Evolutionary conservation across 2,113 vertebrate genomes (phyloP).

Genomic region (Nanorana parkeri): DNA sequence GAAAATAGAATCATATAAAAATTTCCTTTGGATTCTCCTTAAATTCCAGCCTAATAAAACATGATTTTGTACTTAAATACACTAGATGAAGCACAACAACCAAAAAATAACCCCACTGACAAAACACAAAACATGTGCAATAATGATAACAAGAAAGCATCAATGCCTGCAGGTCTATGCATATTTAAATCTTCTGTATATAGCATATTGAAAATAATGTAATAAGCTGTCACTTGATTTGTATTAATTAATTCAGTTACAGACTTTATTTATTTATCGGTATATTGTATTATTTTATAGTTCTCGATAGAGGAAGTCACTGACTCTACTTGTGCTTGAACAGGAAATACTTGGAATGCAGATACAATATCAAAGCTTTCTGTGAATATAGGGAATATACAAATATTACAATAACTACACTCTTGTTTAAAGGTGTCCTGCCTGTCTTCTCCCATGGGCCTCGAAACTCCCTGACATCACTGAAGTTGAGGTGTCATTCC

Average conservation of each 20-base stretch:
- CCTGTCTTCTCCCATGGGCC: too few species aligned
- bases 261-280: constrained; percentile 57
- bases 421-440: constrained; percentile 2
- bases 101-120: too few species aligned
- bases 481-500: too few species aligned
- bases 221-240: constrained; percentile 54
- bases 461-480: too few species aligned
- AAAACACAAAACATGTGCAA: neutral
- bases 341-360: constrained; percentile 22
- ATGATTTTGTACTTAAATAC: constrained; percentile 30
- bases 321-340: constrained; percentile 27
- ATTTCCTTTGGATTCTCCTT: constrained; percentile 6
- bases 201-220: constrained; percentile 53
- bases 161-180: constrained; percentile 43
- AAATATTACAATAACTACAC: constrained; percentile 4
- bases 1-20: neutral
- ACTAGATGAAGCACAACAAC: constrained; percentile 49
- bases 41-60: constrained; percentile 7
- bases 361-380: constrained; percentile 4
- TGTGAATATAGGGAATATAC: constrained; percentile 3
- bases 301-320: constrained; percentile 26
- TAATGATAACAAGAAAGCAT: constrained; percentile 42
- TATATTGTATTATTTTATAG: constrained; percentile 28
- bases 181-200: constrained; percentile 39
- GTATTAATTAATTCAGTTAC: constrained; percentile 53